phyloP scores from a whole-genome alignment of 2,888 invertebrate genomes.

The Meteorus colon region DNA sequence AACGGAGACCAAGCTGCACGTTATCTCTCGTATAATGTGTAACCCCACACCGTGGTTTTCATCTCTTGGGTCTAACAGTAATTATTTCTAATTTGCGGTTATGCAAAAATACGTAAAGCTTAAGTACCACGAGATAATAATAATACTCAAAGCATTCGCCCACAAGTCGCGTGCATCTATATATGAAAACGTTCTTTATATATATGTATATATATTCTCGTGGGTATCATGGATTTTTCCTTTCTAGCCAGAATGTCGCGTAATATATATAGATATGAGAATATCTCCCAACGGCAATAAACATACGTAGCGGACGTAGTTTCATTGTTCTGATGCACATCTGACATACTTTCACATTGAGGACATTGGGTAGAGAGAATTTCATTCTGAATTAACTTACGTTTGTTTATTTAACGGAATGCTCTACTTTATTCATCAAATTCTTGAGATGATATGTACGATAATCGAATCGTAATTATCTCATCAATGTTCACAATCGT shows the following conservation, averaged over 20 bases:
- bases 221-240: constrained; percentile 22
- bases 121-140: constrained; percentile 62
- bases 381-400: not conserved
- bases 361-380: not conserved
- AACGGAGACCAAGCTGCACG: not conserved
- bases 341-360: not conserved
- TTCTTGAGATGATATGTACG: too few species aligned
- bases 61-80: constrained; percentile 62
- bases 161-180: constrained; percentile 8
- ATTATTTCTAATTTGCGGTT: constrained; percentile 68
- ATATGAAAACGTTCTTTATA: constrained; percentile 14
- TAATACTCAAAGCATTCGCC: constrained; percentile 49
- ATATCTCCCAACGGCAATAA: constrained; percentile 4
- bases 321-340: not conserved
- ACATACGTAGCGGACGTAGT: not conserved
- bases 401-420: not conserved
- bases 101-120: constrained; percentile 66
- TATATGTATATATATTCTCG: constrained; percentile 11
- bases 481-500: too few species aligned
- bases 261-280: not conserved
- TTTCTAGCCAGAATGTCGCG: constrained; percentile 1
- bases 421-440: too few species aligned
- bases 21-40: constrained; percentile 2
- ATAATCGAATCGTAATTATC: too few species aligned
- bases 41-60: constrained; percentile 11